Conservation (phyloP, 2,113 vertebrate species). For the Xenopus laevis region DNA sequence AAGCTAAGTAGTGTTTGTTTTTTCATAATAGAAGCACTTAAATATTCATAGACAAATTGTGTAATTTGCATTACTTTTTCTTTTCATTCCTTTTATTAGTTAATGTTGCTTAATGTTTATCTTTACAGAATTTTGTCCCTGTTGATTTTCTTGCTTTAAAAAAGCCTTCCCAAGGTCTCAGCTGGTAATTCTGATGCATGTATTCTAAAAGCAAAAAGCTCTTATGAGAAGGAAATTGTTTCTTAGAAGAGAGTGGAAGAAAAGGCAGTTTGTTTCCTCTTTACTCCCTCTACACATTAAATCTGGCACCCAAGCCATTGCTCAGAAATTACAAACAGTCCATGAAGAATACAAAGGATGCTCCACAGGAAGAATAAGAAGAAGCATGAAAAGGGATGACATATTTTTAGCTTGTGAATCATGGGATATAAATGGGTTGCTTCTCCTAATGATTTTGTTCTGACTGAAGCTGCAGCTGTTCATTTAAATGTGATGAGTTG, state of each 20-base stretch:
- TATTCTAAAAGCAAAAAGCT: conserved; percentile 25
- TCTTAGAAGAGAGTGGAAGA: conserved; percentile 30
- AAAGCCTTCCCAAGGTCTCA: conserved; percentile 24
- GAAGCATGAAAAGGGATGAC: background rate
- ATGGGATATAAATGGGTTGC: conserved; percentile 8
- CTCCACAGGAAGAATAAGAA: conserved; percentile 16
- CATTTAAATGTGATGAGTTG: background rate
- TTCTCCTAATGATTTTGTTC: background rate
- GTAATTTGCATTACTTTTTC: too few species aligned
- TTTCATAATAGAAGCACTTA: too few species aligned
- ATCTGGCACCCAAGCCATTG: conserved; percentile 21
- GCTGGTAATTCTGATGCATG: conserved; percentile 34
- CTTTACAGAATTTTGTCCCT: too few species aligned
- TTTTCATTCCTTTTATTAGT: too few species aligned
- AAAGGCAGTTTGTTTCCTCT: conserved; percentile 37
- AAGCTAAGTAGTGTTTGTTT: too few species aligned
- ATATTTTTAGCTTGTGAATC: conserved; percentile 37
- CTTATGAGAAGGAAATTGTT: conserved; percentile 27
- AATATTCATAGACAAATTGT: too few species aligned
- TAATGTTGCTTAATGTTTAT: too few species aligned
- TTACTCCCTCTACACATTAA: conserved; percentile 21
- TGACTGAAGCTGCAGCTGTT: conserved; percentile 3
- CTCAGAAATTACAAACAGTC: conserved; percentile 32
- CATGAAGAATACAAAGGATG: conserved; percentile 31
- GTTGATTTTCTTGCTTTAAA: conserved; percentile 5